Percentiles rank a stretch among this genome's conserved stretches.
phyloP scores from a whole-genome alignment of 2,888 invertebrate genomes.

The Magallana nippona region DNA sequence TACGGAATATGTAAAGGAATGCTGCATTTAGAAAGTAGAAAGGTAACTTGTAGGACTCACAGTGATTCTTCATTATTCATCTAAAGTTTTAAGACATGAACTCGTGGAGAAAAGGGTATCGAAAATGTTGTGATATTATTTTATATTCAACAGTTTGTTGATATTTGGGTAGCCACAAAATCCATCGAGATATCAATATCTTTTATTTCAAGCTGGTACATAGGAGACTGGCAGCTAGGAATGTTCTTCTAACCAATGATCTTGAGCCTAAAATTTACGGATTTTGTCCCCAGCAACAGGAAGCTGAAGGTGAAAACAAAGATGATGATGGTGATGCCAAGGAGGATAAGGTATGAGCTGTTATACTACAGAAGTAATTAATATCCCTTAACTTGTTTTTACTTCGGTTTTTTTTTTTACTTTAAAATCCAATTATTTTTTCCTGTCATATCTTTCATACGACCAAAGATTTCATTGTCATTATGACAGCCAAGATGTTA shows the following conservation, averaged over 20 bases:
- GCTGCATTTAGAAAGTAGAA: slow-evolving; percentile 57
- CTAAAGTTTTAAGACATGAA: not conserved
- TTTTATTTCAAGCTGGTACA: slow-evolving; percentile 59
- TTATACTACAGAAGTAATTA: too few species aligned
- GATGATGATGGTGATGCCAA: slow-evolving; percentile 42
- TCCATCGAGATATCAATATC: not conserved
- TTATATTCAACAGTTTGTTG: not conserved
- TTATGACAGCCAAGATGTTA: too few species aligned
- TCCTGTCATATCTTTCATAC: too few species aligned
- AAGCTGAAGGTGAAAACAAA: slow-evolving; percentile 34
- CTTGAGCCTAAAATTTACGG: slow-evolving; percentile 61
- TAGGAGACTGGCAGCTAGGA: slow-evolving; percentile 64
- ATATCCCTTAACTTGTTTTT: too few species aligned
- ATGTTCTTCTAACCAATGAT: slow-evolving; percentile 56
- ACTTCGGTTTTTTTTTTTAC: too few species aligned
- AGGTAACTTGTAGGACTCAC: slow-evolving; percentile 35
- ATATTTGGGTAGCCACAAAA: too few species aligned
- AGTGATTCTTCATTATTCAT: not conserved
- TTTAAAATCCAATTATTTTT: too few species aligned
- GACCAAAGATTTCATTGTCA: too few species aligned
- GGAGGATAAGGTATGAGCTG: slow-evolving; percentile 28
- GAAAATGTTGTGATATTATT: not conserved
- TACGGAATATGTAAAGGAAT: slow-evolving; percentile 56
- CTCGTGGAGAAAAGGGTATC: not conserved
- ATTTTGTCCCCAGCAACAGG: slow-evolving; percentile 61